Evolutionary conservation across 2,113 vertebrate species (phyloP).

Genomic region (Apus apus): DNA sequence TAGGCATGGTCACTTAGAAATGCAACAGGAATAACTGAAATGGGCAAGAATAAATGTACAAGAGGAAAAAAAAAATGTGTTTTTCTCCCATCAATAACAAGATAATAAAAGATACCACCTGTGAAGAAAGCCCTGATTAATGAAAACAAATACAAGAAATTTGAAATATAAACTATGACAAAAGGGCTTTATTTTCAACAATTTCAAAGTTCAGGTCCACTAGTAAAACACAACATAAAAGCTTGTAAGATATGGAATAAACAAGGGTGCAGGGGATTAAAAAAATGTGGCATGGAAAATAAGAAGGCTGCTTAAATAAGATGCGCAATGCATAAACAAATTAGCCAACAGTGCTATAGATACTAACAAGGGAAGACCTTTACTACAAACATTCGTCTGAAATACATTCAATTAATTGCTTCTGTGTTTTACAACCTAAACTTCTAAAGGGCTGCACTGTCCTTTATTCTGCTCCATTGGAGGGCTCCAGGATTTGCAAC

Average conservation of each 20-base stretch:
- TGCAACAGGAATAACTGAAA: conserved; percentile 12
- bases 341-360: background rate
- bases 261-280: background rate
- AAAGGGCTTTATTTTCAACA: background rate
- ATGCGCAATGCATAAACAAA: background rate
- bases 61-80: background rate
- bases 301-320: background rate
- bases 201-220: background rate
- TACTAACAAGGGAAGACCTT: background rate
- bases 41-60: conserved; percentile 8
- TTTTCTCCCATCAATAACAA: conserved; percentile 27
- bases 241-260: background rate
- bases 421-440: background rate
- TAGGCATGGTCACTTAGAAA: conserved; percentile 53
- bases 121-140: conserved; percentile 60
- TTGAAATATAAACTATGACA: conserved; percentile 16
- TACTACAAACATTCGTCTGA: background rate
- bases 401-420: background rate
- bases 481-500: background rate
- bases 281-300: background rate
- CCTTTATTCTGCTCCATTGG: background rate
- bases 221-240: conserved; percentile 6
- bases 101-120: conserved; percentile 55
- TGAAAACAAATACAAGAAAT: conserved; percentile 49
- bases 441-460: background rate